Evolutionary conservation across 2,113 vertebrate genomes (phyloP).

Genomic region (Dunckerocampus dactyliophorus): DNA sequence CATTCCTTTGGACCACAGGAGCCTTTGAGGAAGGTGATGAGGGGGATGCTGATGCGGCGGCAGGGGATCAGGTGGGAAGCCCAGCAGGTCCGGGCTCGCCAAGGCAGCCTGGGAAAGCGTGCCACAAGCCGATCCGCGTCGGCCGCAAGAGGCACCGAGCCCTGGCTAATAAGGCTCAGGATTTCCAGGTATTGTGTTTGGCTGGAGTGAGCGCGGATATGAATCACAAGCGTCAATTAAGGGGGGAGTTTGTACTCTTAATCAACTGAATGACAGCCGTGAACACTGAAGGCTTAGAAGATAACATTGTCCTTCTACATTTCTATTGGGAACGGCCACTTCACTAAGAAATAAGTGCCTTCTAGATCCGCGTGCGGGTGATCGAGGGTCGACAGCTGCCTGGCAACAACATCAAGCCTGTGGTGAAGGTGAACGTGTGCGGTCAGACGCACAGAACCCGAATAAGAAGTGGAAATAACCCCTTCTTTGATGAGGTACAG

Average conservation of each 20-base stretch:
- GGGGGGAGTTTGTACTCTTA: not conserved
- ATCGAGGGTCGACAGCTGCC: slow-evolving; percentile 87
- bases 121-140: slow-evolving; percentile 69
- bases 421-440: slow-evolving; percentile 86
- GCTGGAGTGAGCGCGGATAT: slow-evolving; percentile 19
- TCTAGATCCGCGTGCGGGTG: slow-evolving; percentile 84
- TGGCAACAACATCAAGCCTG: slow-evolving; percentile 93
- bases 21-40: slow-evolving; percentile 67
- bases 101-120: slow-evolving; percentile 69
- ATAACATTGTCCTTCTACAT: not conserved
- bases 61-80: slow-evolving; percentile 35
- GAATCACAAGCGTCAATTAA: slow-evolving; percentile 4
- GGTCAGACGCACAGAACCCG: slow-evolving; percentile 90
- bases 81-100: slow-evolving; percentile 35
- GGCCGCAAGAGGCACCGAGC: slow-evolving; percentile 74
- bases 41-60: slow-evolving; percentile 60
- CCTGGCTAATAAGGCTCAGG: slow-evolving; percentile 87
- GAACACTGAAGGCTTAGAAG: not conserved
- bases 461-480: slow-evolving; percentile 91
- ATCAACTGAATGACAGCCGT: slow-evolving; percentile 13
- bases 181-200: slow-evolving; percentile 85
- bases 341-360: too few species aligned
- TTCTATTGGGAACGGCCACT: not conserved
- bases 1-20: slow-evolving; percentile 11
- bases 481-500: slow-evolving; percentile 89